Conservation (phyloP, 2,888 invertebrate species). For the Melanostoma scalare region DNA sequence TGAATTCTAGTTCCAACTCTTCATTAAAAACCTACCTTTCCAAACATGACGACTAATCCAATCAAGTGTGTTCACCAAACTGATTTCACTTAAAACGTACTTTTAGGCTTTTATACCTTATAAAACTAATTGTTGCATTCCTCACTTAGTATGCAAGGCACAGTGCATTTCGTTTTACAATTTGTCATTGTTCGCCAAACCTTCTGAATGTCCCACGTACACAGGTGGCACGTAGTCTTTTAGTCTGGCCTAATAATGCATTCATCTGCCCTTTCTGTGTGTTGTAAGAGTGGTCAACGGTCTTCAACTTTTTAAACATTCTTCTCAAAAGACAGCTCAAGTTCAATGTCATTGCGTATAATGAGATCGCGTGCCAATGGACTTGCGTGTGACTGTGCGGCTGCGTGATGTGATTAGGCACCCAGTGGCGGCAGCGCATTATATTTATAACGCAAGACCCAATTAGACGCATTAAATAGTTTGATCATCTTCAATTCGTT, state of each 20-base stretch:
- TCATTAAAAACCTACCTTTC: slow-evolving; percentile 30
- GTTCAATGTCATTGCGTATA: slow-evolving; percentile 53
- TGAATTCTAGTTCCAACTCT: neutral
- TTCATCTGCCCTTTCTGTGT: slow-evolving; percentile 25
- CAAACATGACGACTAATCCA: slow-evolving; percentile 55
- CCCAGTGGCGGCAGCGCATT: neutral
- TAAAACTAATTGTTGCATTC: slow-evolving; percentile 40
- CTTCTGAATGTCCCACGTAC: slow-evolving; percentile 43
- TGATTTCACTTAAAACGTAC: slow-evolving; percentile 50
- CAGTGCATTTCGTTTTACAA: slow-evolving; percentile 44
- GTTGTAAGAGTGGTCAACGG: slow-evolving; percentile 41
- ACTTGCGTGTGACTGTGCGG: slow-evolving; percentile 5
- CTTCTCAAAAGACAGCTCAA: slow-evolving; percentile 34
- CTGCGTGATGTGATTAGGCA: neutral
- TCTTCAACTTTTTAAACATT: slow-evolving; percentile 36
- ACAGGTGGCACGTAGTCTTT: slow-evolving; percentile 41
- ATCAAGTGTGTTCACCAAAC: slow-evolving; percentile 48
- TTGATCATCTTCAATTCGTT: slow-evolving; percentile 15
- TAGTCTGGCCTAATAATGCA: slow-evolving; percentile 31
- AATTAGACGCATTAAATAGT: neutral
- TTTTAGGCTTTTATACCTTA: slow-evolving; percentile 63
- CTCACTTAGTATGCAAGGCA: slow-evolving; percentile 53
- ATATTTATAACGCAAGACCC: no score
- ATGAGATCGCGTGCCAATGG: slow-evolving; percentile 37
- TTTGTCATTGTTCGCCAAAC: slow-evolving; percentile 53